These are phyloP conservation scores for Sebastes itinus DNA, from an alignment of 2,797 vertebrate species.

Conservation along the genomic window DNA sequence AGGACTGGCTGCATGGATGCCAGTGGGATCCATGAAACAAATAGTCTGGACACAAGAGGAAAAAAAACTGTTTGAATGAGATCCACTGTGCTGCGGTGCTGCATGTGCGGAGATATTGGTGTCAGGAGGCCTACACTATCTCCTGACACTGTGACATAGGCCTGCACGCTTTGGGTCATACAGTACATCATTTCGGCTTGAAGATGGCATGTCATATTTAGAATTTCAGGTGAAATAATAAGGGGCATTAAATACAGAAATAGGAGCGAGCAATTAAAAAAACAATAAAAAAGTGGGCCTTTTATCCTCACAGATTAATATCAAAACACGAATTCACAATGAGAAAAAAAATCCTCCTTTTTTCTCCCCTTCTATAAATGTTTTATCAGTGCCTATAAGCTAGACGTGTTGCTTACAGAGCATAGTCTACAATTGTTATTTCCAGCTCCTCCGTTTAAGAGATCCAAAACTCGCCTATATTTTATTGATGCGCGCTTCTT, in stretches of 20 bases:
- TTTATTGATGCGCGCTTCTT: constrained; percentile 68
- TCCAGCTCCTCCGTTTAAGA: constrained; percentile 62
- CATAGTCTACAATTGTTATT: constrained; percentile 64
- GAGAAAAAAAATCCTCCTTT: not conserved
- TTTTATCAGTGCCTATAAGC: constrained; percentile 42
- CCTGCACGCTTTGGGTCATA: constrained; percentile 21
- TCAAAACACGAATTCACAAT: constrained; percentile 4
- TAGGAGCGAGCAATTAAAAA: not conserved
- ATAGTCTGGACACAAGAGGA: constrained; percentile 11
- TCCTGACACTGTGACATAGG: constrained; percentile 63
- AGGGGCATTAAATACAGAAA: not conserved
- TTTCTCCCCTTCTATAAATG: constrained; percentile 34
- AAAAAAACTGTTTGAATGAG: constrained; percentile 72
- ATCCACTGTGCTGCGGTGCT: constrained; percentile 65
- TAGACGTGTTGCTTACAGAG: constrained; percentile 65
- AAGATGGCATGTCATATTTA: not conserved
- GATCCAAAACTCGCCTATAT: constrained; percentile 59
- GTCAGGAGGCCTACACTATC: constrained; percentile 74
- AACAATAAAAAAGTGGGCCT: not conserved
- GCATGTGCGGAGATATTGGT: constrained; percentile 76
- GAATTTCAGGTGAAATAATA: not conserved
- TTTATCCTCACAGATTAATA: not conserved
- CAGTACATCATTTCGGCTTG: not conserved
- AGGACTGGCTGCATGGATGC: constrained; percentile 11
- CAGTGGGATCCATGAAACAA: constrained; percentile 37